Conservation (phyloP, 2,888 invertebrate genomes). For the Apoda limacodes region DNA sequence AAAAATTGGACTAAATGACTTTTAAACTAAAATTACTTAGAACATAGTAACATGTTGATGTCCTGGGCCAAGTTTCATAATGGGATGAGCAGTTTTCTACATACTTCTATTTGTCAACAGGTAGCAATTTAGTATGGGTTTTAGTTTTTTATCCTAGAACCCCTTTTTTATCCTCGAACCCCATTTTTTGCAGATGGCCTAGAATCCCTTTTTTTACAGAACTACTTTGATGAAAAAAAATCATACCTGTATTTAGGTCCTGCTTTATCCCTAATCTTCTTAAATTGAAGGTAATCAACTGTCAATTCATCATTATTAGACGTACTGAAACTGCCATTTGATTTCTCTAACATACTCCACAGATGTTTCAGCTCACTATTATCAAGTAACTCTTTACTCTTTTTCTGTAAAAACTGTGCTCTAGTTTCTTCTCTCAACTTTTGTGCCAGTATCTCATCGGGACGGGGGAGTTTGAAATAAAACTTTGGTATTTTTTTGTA, state of each 20-base stretch:
- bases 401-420: constrained; percentile 87
- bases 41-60: no score
- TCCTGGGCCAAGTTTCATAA: no score
- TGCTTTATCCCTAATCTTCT: constrained; percentile 80
- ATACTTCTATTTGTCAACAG: no score
- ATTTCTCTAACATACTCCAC: constrained; percentile 86
- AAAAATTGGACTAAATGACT: no score
- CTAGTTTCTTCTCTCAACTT: constrained; percentile 90
- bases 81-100: no score
- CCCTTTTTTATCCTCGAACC: no score
- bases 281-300: constrained; percentile 87
- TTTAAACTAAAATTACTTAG: no score
- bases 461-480: constrained; percentile 80
- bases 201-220: no score
- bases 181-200: no score
- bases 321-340: constrained; percentile 79
- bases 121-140: no score
- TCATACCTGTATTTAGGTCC: constrained; percentile 78
- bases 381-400: constrained; percentile 85
- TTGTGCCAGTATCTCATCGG: constrained; percentile 80
- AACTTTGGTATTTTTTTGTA: constrained; percentile 79
- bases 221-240: no score
- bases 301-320: constrained; percentile 79
- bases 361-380: constrained; percentile 88
- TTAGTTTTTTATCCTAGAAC: no score